phyloP scores from a whole-genome alignment of 2,797 vertebrate species.

The Prionace glauca region DNA sequence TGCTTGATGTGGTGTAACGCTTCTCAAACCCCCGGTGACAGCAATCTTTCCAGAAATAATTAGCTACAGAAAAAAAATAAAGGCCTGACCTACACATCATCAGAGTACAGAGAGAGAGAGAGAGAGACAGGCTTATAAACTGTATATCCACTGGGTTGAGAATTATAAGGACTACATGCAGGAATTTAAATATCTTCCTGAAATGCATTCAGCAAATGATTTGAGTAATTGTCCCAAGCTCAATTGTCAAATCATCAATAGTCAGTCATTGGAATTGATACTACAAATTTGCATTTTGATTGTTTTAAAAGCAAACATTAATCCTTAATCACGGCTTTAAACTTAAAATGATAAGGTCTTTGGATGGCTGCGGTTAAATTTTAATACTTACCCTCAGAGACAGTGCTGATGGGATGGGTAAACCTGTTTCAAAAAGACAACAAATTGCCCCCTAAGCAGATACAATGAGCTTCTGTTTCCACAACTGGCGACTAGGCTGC shows the following conservation, averaged over 20 bases:
- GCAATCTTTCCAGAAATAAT: too few species aligned
- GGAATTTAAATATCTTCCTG: background rate
- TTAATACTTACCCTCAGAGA: background rate
- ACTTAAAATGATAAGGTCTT: background rate
- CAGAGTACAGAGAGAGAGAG: too few species aligned
- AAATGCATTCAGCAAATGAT: background rate
- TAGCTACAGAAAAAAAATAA: too few species aligned
- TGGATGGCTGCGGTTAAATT: background rate
- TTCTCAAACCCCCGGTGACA: too few species aligned
- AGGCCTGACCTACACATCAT: too few species aligned
- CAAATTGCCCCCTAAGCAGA: background rate
- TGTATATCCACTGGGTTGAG: background rate
- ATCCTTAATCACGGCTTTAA: background rate
- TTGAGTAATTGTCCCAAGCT: background rate
- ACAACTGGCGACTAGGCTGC: background rate
- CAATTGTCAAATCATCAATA: background rate
- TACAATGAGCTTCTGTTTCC: background rate
- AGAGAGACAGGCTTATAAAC: background rate
- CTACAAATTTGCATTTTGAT: background rate
- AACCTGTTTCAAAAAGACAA: background rate
- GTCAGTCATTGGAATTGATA: background rate
- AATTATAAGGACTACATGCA: background rate
- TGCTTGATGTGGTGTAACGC: too few species aligned
- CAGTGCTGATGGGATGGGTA: background rate
- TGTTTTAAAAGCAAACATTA: background rate